Percentiles rank a stretch among this genome's conserved stretches.
phyloP scores from a whole-genome alignment of 1,140 invertebrate genomes.

The Hyles euphorbiae region DNA sequence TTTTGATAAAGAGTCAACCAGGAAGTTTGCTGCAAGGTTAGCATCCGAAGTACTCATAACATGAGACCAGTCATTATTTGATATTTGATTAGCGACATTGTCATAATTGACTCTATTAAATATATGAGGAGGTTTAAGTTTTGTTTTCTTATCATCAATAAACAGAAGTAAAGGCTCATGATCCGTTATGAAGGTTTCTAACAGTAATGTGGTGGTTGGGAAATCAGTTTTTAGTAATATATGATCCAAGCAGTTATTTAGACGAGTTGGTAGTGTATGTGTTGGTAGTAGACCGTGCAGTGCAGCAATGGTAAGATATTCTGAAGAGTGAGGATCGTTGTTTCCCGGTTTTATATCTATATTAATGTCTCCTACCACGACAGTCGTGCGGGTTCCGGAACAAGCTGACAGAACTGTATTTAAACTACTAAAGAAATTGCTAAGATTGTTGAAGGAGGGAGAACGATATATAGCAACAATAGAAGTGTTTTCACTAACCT shows the following conservation, averaged over 20 bases:
- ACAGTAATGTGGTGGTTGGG: neutral
- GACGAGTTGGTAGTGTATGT: neutral
- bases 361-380: neutral
- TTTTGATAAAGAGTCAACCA: neutral
- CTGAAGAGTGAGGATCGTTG: neutral
- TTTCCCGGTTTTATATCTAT: neutral
- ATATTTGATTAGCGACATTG: neutral
- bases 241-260: neutral
- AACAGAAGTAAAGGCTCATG: neutral
- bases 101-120: neutral
- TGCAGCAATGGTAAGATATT: slow-evolving; percentile 2
- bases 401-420: neutral
- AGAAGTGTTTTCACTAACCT: neutral
- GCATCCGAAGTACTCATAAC: neutral
- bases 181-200: slow-evolving; percentile 3
- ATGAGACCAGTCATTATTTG: neutral
- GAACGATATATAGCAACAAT: slow-evolving; percentile 3
- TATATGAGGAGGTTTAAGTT: neutral
- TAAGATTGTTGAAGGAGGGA: neutral
- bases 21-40: neutral
- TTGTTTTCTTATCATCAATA: neutral
- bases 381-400: neutral
- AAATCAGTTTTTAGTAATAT: slow-evolving; percentile 1
- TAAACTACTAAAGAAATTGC: neutral
- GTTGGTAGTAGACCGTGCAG: neutral